Evolutionary conservation across 2,888 invertebrate genomes (phyloP).

Genomic region (Tetramorium bicarinatum): DNA sequence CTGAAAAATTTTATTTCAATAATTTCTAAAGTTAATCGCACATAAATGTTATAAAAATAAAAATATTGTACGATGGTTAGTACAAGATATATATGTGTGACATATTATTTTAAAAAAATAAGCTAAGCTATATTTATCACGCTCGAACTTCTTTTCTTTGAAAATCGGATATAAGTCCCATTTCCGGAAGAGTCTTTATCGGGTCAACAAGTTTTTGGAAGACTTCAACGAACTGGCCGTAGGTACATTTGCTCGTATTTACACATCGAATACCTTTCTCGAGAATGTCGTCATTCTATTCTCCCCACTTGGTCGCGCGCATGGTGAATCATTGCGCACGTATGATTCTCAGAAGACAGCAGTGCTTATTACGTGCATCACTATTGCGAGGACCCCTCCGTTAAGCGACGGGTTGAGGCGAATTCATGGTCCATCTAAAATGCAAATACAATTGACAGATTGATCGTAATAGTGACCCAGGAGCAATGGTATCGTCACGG

Average conservation of each 20-base stretch:
- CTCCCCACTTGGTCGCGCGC: conserved; percentile 16
- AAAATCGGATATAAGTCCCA: not conserved
- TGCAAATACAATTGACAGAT: conserved; percentile 40
- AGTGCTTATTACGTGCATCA: conserved; percentile 43
- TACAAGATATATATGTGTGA: not conserved
- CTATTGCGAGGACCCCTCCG: conserved; percentile 59
- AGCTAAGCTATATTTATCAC: too few species aligned
- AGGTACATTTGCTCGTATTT: conserved; percentile 50
- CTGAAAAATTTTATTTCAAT: not conserved
- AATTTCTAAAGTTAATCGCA: not conserved
- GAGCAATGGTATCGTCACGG: conserved; percentile 57
- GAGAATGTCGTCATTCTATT: conserved; percentile 36
- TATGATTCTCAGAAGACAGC: conserved; percentile 60
- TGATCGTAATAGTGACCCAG: conserved; percentile 13
- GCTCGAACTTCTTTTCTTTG: not conserved
- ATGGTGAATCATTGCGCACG: conserved; percentile 65
- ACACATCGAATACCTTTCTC: conserved; percentile 54
- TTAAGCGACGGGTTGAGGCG: conserved; percentile 20
- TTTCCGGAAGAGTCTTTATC: not conserved
- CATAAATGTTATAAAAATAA: not conserved
- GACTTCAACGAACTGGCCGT: conserved; percentile 37
- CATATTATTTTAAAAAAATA: not conserved
- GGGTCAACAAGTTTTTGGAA: conserved; percentile 29
- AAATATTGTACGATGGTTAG: not conserved
- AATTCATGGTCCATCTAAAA: conserved; percentile 40